Evolutionary conservation across 2,797 vertebrate species (phyloP), one percentile per base, ranked within the genome.

Genomic region (Lepus oiostolus): DNA sequence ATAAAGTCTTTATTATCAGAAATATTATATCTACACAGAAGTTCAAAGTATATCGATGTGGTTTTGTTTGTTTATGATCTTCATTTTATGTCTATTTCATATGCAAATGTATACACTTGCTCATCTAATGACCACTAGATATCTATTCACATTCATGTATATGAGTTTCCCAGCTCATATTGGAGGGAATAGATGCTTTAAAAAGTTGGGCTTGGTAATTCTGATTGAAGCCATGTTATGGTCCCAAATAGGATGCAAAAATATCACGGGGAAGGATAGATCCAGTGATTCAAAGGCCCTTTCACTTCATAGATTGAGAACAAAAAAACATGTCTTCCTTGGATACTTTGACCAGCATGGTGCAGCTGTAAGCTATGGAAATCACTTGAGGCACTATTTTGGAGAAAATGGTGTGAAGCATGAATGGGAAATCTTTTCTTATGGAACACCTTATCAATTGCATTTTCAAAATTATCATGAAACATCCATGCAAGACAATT

Each of bases 371-470:
- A 80, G 12, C 60, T 63, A 82, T 0, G 7, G 76, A 79, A 74
- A 13, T 2, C 13, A 77, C 5, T 63, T 86, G 54, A 52, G 63
- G 10, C 2, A 47, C 32, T 79, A 2, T 2, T 62, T 60, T 28
- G 11, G 6, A 82, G 28, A 17, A 77, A 72, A 54, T 50, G 16
- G 42, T 70, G 14, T 50, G 68, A 83, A 94, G 19, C 10, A 12
- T 65, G 50, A 96, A 74, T 35, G 13, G 21, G 21, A 93, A 68
- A 16, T 88, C 9, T 81, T 81, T 81, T 65, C 60, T 79, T 28
- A 77, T 75, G 12, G 13, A 93, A 72, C 72, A 75, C 32, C 35
- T 30, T n/a, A 42, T 62, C 47, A 72, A 1, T 13, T 42, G 70
- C 28, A 22, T 10, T 63, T 77, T 79, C 54, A 68, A 30, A 30